These are phyloP conservation scores for Lepidothrix coronata DNA, from an alignment of 2,113 vertebrate genomes.

Conservation along the genomic window DNA sequence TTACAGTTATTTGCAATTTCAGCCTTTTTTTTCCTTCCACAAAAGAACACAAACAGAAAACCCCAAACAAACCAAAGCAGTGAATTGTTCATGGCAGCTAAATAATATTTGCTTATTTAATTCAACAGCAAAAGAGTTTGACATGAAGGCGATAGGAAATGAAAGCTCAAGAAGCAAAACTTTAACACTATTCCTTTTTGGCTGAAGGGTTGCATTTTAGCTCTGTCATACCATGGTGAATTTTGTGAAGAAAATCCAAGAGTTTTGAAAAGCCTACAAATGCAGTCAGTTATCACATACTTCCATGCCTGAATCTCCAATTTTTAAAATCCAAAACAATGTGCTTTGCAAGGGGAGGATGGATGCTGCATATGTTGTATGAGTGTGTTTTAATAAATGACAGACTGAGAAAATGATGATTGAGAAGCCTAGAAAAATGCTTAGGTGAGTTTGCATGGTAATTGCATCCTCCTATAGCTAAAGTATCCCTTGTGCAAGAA, in stretches of 20 bases:
- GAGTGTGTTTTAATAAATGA: not conserved
- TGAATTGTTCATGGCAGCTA: not conserved
- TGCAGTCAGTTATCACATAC: not conserved
- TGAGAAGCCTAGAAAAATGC: not conserved
- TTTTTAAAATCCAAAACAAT: slow-evolving; percentile 14
- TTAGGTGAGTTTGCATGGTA: not conserved
- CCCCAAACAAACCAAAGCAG: not conserved
- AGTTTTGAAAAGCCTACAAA: slow-evolving; percentile 9
- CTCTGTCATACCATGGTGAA: slow-evolving; percentile 21
- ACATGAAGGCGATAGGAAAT: not conserved
- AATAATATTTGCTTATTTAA: not conserved
- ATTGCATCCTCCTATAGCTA: not conserved
- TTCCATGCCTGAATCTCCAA: not conserved
- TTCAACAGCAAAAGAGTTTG: not conserved
- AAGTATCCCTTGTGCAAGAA: not conserved
- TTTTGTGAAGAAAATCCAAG: not conserved
- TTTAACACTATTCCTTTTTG: not conserved
- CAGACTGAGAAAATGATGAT: not conserved
- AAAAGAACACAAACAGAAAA: not conserved
- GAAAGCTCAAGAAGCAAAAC: not conserved
- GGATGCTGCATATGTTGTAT: not conserved
- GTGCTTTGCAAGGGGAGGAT: not conserved
- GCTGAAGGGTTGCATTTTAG: not conserved
- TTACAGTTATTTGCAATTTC: not conserved
- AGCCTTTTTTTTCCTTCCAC: not conserved